Conservation (phyloP, 2,113 vertebrate species). For the Grantiella picta region DNA sequence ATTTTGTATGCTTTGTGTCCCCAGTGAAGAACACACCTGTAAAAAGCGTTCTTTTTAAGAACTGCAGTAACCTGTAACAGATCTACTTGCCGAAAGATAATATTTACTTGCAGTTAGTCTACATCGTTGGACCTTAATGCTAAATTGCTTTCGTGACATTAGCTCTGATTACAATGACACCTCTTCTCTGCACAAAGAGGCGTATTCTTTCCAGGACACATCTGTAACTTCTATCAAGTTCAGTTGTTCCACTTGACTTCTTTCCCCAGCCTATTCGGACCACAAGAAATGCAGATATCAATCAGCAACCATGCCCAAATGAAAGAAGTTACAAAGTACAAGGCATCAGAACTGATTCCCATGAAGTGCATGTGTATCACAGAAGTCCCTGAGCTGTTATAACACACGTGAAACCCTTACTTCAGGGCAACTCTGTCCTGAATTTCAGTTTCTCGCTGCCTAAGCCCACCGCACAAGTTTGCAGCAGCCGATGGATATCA, state of each 20-base stretch:
- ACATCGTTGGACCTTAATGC: neutral
- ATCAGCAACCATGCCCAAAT: neutral
- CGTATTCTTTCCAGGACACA: neutral
- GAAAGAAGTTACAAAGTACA: neutral
- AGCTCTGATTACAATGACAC: neutral
- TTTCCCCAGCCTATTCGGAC: neutral
- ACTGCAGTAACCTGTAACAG: neutral
- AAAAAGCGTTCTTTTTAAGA: neutral
- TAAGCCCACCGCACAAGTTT: neutral
- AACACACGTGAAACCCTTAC: neutral
- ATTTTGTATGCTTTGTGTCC: neutral
- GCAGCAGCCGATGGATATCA: neutral
- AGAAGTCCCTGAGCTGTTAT: no score
- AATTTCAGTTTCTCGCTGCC: neutral
- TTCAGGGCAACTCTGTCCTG: neutral
- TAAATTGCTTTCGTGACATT: neutral
- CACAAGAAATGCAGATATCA: neutral
- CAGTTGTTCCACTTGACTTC: neutral
- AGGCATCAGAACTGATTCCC: neutral
- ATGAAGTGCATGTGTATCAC: neutral
- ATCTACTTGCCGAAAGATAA: neutral
- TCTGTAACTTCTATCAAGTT: neutral
- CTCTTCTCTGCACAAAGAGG: neutral
- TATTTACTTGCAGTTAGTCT: neutral
- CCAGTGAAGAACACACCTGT: neutral